Evolutionary conservation across 1,140 invertebrate genomes (phyloP).

Genomic region (Rhyacophila brunnea): DNA sequence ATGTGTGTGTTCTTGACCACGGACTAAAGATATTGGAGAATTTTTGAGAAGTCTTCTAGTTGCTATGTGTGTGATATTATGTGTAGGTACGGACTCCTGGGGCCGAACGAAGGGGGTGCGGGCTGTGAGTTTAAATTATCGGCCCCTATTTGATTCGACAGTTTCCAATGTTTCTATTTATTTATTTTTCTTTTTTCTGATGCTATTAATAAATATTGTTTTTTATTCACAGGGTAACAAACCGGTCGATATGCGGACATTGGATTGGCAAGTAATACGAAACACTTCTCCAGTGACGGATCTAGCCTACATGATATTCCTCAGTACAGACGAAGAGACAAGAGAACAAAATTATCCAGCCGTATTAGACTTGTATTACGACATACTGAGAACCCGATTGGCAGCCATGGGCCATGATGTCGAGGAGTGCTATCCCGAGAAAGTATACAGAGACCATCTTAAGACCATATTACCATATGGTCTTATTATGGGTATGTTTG

Average conservation of each 20-base stretch:
- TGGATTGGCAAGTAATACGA: slow-evolving; percentile 49
- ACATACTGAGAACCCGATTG: slow-evolving; percentile 32
- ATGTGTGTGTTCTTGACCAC: too few species aligned
- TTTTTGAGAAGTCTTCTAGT: too few species aligned
- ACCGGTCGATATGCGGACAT: slow-evolving; percentile 39
- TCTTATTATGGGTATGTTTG: slow-evolving; percentile 1
- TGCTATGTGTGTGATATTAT: too few species aligned
- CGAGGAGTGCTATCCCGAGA: slow-evolving; percentile 5
- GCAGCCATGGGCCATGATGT: slow-evolving; percentile 8
- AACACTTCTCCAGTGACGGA: slow-evolving; percentile 47
- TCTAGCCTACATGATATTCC: slow-evolving; percentile 49
- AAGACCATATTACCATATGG: slow-evolving; percentile 4
- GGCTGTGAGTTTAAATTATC: too few species aligned
- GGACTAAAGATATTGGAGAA: too few species aligned
- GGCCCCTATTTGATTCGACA: too few species aligned
- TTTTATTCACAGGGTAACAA: slow-evolving; percentile 19
- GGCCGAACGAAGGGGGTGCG: too few species aligned
- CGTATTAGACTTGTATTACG: slow-evolving; percentile 44
- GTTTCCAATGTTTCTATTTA: too few species aligned
- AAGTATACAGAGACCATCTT: slow-evolving; percentile 7
- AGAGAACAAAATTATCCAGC: slow-evolving; percentile 40
- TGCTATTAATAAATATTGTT: too few species aligned
- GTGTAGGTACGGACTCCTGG: too few species aligned
- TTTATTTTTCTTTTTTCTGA: too few species aligned
- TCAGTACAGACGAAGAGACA: slow-evolving; percentile 40